A percentile compares a stretch with the other conserved stretches of the same genome.
Evolutionary conservation across 2,888 invertebrate genomes (phyloP).

Genomic region (Schizaphis graminum): DNA sequence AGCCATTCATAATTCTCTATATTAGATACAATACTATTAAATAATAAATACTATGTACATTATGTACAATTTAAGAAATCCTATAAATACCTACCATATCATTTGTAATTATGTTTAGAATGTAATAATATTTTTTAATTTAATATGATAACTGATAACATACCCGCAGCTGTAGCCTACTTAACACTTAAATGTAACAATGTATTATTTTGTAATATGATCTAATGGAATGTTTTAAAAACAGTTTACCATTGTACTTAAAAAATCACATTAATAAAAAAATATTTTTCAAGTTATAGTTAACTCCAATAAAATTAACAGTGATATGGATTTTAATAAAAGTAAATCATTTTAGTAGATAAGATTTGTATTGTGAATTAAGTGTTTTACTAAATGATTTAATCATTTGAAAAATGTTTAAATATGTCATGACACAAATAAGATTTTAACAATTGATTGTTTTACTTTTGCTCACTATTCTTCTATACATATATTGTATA

Average conservation of each 20-base stretch:
- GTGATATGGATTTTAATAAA: not conserved
- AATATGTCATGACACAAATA: not conserved
- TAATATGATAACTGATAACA: not conserved
- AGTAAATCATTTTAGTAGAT: not conserved
- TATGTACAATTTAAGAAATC: not conserved
- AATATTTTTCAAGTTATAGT: not conserved
- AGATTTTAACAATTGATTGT: not conserved
- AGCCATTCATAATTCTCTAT: not conserved
- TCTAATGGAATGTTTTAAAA: not conserved
- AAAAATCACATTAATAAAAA: not conserved
- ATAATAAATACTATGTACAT: not conserved
- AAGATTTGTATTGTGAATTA: not conserved
- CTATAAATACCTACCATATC: not conserved
- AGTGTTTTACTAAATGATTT: not conserved
- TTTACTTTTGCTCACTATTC: not conserved
- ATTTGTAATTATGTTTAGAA: not conserved
- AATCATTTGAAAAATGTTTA: constrained; percentile 8
- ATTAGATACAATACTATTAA: not conserved
- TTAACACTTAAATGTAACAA: not conserved
- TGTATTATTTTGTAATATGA: not conserved
- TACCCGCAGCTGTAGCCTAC: not conserved
- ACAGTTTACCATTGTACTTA: not conserved
- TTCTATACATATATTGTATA: not conserved
- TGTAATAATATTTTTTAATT: not conserved
- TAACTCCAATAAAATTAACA: not conserved